Conservation (phyloP, 2,888 invertebrate species). For the Siphlonurus alternatus region DNA sequence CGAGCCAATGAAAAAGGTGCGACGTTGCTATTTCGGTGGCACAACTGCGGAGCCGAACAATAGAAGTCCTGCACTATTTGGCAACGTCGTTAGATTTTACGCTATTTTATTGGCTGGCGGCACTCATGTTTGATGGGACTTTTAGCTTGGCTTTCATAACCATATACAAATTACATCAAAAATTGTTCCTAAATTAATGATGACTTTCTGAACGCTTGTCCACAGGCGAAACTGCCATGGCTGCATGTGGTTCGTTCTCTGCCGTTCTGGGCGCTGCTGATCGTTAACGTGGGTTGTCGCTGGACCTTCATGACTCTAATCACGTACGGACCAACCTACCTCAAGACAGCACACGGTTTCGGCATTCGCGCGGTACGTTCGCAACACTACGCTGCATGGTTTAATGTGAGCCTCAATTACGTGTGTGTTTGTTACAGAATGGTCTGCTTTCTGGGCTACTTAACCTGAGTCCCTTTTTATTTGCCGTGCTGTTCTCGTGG, state of each 20-base stretch:
- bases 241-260: neutral
- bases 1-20: no score
- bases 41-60: no score
- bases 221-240: constrained; percentile 4
- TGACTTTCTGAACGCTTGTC: neutral
- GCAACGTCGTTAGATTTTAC: no score
- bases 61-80: no score
- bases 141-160: no score
- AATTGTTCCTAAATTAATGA: no score
- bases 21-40: no score
- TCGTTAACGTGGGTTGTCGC: constrained; percentile 1
- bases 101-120: no score
- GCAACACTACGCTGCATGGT: no score
- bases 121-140: no score
- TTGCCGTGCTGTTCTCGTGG: constrained; percentile 3
- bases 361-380: constrained; percentile 5
- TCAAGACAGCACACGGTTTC: constrained; percentile 5
- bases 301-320: constrained; percentile 8
- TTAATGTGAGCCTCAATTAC: no score
- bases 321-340: constrained; percentile 8
- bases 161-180: no score
- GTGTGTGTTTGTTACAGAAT: constrained; percentile 4
- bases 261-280: constrained; percentile 14
- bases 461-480: constrained; percentile 4
- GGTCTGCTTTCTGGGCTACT: constrained; percentile 6